These are phyloP conservation scores for Galleria mellonella DNA, from an alignment of 1,140 invertebrate genomes.

Conservation along the genomic window DNA sequence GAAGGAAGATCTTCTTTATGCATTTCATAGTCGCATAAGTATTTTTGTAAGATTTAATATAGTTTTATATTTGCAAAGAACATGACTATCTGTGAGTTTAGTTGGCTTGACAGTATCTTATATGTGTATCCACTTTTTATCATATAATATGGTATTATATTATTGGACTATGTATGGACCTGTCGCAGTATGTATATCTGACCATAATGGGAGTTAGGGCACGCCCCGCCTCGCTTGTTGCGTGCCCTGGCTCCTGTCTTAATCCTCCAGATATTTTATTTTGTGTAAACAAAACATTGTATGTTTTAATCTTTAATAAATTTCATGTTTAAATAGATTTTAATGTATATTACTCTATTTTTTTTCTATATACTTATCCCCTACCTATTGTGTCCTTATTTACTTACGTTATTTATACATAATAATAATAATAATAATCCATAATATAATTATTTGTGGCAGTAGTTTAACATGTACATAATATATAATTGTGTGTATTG, in stretches of 20 bases:
- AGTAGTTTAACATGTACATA: slow-evolving; percentile 61
- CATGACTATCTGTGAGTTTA: slow-evolving; percentile 69
- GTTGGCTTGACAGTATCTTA: slow-evolving; percentile 69
- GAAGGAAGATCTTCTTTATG: slow-evolving; percentile 67
- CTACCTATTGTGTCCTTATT: slow-evolving; percentile 56
- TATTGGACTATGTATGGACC: slow-evolving; percentile 63
- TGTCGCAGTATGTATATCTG: slow-evolving; percentile 56
- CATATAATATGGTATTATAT: slow-evolving; percentile 69
- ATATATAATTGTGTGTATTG: slow-evolving; percentile 51
- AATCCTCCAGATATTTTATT: slow-evolving; percentile 72
- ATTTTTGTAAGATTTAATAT: slow-evolving; percentile 73
- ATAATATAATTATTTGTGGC: slow-evolving; percentile 68
- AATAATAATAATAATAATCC: slow-evolving; percentile 28
- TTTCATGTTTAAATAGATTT: slow-evolving; percentile 72
- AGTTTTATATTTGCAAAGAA: slow-evolving; percentile 69
- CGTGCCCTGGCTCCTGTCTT: slow-evolving; percentile 23
- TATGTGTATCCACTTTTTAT: slow-evolving; percentile 66
- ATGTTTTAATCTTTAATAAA: slow-evolving; percentile 75
- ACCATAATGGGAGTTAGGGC: slow-evolving; percentile 25
- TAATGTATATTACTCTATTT: slow-evolving; percentile 72
- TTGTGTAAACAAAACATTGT: slow-evolving; percentile 72
- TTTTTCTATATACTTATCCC: slow-evolving; percentile 62
- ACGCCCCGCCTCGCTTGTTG: slow-evolving; percentile 27
- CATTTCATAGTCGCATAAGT: slow-evolving; percentile 72
- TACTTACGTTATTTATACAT: slow-evolving; percentile 58